Evolutionary conservation across 2,797 vertebrate genomes (phyloP).

Genomic region (Xiphorhynchus erythropygius): DNA sequence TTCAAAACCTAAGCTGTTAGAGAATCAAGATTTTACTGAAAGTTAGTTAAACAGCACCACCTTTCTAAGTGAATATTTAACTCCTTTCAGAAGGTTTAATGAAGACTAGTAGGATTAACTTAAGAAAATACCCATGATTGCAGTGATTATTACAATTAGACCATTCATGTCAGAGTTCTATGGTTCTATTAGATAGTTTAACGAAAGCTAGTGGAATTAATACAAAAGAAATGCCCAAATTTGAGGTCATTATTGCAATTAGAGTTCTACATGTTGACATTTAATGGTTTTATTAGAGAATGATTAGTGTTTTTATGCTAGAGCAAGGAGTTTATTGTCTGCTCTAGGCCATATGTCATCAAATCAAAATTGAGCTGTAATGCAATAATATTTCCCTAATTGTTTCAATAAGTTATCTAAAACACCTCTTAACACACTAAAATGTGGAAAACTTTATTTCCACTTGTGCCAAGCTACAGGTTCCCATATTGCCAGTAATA

Average conservation of each 20-base stretch:
- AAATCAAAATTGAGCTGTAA: conserved; percentile 29
- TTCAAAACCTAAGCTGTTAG: neutral
- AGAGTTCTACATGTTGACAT: conserved; percentile 50
- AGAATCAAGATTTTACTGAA: conserved; percentile 15
- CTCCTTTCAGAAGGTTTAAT: conserved; percentile 27
- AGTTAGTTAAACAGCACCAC: conserved; percentile 29
- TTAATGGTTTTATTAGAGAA: conserved; percentile 56
- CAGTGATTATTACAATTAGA: conserved; percentile 57
- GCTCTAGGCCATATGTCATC: conserved; percentile 23
- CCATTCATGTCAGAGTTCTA: neutral
- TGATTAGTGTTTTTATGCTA: conserved; percentile 54
- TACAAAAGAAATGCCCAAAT: conserved; percentile 37
- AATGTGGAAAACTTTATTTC: neutral
- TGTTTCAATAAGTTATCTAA: neutral
- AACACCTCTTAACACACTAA: neutral
- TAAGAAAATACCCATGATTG: neutral
- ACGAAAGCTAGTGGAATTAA: conserved; percentile 24
- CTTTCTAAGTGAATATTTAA: conserved; percentile 49
- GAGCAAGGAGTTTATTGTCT: conserved; percentile 37
- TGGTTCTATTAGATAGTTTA: neutral
- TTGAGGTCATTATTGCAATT: conserved; percentile 69
- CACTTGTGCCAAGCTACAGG: neutral
- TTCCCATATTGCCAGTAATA: neutral
- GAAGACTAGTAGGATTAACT: conserved; percentile 38
- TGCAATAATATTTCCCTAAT: neutral